A percentile compares a stretch with the other conserved stretches of the same genome.
phyloP scores from a whole-genome alignment of 2,113 vertebrate species.

The Macrotus californicus region DNA sequence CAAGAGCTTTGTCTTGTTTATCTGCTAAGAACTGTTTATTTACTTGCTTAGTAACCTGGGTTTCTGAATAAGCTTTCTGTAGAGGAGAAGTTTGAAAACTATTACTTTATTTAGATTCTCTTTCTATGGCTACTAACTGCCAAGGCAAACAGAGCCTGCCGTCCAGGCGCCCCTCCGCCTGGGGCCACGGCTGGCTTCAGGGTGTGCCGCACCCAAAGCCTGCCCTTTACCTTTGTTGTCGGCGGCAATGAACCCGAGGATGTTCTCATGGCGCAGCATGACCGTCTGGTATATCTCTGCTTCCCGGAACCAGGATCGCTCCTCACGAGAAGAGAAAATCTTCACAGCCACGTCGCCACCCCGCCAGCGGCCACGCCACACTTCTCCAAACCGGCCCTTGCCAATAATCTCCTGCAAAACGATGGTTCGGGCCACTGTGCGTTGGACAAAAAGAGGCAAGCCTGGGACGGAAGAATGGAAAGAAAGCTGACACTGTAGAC shows the following conservation, averaged over 20 bases:
- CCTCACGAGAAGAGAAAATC: slow-evolving; percentile 98
- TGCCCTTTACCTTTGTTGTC: slow-evolving; percentile 93
- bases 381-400: slow-evolving; percentile 97
- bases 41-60: not conserved
- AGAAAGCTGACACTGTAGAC: not conserved
- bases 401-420: slow-evolving; percentile 98
- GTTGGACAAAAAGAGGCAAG: slow-evolving; percentile 94
- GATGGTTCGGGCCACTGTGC: slow-evolving; percentile 95
- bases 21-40: not conserved
- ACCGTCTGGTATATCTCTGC: slow-evolving; percentile 99
- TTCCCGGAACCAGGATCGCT: slow-evolving; percentile 98
- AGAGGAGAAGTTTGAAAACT: not conserved
- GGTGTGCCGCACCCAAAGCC: not conserved
- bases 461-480: slow-evolving; percentile 74
- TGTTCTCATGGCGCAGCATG: slow-evolving; percentile 98
- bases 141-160: not conserved
- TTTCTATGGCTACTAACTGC: not conserved
- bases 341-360: slow-evolving; percentile 98
- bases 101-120: not conserved
- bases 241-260: slow-evolving; percentile 96
- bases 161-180: not conserved
- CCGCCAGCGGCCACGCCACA: slow-evolving; percentile 96
- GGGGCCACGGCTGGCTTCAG: not conserved
- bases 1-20: not conserved
- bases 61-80: not conserved